Percentiles rank a stretch among this genome's conserved stretches.
phyloP scores from a whole-genome alignment of 2,888 invertebrate genomes.

The Sphinx pinastri region DNA sequence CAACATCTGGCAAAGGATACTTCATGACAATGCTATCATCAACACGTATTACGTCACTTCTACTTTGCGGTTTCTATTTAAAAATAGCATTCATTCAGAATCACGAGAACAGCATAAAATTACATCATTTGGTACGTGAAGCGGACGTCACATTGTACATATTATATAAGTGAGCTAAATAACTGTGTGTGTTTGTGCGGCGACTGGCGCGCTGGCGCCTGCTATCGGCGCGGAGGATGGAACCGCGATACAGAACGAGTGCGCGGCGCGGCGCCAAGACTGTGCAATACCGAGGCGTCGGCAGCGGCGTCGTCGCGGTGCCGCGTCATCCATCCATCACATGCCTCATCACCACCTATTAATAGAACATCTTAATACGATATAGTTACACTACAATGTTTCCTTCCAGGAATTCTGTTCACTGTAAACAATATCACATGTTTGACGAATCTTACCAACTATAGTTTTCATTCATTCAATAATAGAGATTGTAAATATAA shows the following conservation, averaged over 20 bases:
- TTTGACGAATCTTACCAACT: constrained; percentile 42
- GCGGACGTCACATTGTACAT: constrained; percentile 58
- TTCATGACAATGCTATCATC: constrained; percentile 15
- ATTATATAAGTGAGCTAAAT: constrained; percentile 45
- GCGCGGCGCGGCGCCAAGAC: constrained; percentile 46
- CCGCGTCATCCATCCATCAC: constrained; percentile 79
- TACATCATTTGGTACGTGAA: constrained; percentile 60
- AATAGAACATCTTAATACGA: constrained; percentile 64
- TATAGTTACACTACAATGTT: constrained; percentile 50
- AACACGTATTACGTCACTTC: constrained; percentile 7
- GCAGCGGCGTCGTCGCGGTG: constrained; percentile 40
- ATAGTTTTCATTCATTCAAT: constrained; percentile 59
- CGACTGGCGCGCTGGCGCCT: constrained; percentile 49
- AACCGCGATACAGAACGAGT: constrained; percentile 36
- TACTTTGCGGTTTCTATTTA: constrained; percentile 39
- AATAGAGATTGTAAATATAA: constrained; percentile 48
- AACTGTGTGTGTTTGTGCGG: constrained; percentile 39
- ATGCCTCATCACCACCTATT: constrained; percentile 74
- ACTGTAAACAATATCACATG: constrained; percentile 59
- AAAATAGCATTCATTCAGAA: constrained; percentile 53
- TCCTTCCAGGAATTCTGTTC: constrained; percentile 74
- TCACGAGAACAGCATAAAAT: constrained; percentile 52
- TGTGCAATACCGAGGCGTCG: constrained; percentile 42
- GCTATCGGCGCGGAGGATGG: constrained; percentile 48
- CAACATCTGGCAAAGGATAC: neutral